Evolutionary conservation across 2,797 vertebrate genomes (phyloP).

Genomic region (Petrocephalus sullivani): DNA sequence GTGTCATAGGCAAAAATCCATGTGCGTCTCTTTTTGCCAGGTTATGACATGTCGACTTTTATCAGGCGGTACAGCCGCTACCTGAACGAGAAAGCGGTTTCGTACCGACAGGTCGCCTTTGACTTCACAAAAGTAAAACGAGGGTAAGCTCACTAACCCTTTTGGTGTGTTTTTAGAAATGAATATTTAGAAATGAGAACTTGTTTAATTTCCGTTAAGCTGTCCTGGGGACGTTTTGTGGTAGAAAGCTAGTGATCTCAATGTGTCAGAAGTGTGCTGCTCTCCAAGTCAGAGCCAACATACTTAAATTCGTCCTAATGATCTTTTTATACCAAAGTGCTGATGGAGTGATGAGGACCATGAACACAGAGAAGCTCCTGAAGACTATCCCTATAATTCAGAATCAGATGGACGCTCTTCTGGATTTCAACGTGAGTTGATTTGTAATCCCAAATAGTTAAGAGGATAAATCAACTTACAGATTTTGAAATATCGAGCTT

Average conservation of each 20-base stretch:
- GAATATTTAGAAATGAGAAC: background rate
- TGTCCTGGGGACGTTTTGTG: background rate
- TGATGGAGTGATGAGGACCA: constrained; percentile 97
- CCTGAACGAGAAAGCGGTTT: constrained; percentile 97
- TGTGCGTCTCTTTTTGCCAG: constrained; percentile 46
- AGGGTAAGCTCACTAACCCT: constrained; percentile 69
- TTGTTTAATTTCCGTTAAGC: background rate
- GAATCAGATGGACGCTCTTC: constrained; percentile 98
- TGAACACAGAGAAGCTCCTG: constrained; percentile 97
- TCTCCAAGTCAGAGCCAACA: background rate
- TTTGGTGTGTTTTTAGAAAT: background rate
- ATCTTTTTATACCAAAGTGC: constrained; percentile 61
- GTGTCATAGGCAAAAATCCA: background rate
- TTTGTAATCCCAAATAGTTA: background rate
- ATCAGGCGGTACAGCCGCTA: constrained; percentile 97
- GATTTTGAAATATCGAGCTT: background rate
- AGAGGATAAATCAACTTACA: background rate
- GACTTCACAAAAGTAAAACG: constrained; percentile 99
- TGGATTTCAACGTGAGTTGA: constrained; percentile 85
- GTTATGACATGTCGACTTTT: constrained; percentile 99
- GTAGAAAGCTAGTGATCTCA: background rate
- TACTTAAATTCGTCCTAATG: background rate
- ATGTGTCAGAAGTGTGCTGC: background rate
- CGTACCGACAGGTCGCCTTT: constrained; percentile 98
- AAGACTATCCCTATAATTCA: constrained; percentile 92